A percentile compares a stretch with the other conserved stretches of the same genome.
Evolutionary conservation across 2,888 invertebrate genomes (phyloP).

Genomic region (Torymus texanus): DNA sequence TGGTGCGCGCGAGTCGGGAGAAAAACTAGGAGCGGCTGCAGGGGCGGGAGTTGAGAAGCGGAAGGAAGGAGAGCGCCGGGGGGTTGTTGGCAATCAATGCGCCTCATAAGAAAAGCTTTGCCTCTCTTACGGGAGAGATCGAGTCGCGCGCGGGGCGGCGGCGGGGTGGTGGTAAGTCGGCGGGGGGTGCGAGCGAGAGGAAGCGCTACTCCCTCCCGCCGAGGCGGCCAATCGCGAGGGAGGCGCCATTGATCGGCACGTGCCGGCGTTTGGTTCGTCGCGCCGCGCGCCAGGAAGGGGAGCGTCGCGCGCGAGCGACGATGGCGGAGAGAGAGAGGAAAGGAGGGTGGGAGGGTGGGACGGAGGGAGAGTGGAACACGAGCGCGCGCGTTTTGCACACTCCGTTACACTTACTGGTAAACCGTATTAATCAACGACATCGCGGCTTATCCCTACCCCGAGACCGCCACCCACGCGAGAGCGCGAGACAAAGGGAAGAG

Average conservation of each 20-base stretch:
- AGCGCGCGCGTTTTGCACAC: conserved; percentile 70
- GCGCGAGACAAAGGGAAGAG: conserved; percentile 32
- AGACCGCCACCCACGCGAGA: too few relatives aligned
- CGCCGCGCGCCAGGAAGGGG: conserved; percentile 41
- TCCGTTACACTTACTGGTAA: conserved; percentile 76
- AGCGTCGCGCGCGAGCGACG: conserved; percentile 6
- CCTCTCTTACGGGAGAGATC: conserved; percentile 68
- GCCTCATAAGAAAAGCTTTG: conserved; percentile 71
- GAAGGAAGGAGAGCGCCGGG: conserved; percentile 55
- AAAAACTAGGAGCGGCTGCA: conserved; percentile 57
- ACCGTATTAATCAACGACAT: conserved; percentile 76
- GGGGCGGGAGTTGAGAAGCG: conserved; percentile 11
- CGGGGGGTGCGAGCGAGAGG: conserved; percentile 58
- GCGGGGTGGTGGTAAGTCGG: conserved; percentile 4
- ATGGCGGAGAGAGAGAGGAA: too few relatives aligned
- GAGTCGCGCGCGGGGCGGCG: conserved; percentile 54
- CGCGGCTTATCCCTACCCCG: conserved; percentile 70
- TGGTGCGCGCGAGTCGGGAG: conserved; percentile 9
- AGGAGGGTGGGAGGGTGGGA: conserved; percentile 44
- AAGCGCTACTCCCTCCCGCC: conserved; percentile 61
- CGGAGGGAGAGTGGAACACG: conserved; percentile 51
- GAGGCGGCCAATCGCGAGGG: conserved; percentile 69
- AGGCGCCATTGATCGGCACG: conserved; percentile 76
- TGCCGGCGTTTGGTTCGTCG: conserved; percentile 66
- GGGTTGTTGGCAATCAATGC: conserved; percentile 75